These are phyloP conservation scores for Xiphorhynchus erythropygius DNA, from an alignment of 2,797 vertebrate genomes.

Conservation along the genomic window DNA sequence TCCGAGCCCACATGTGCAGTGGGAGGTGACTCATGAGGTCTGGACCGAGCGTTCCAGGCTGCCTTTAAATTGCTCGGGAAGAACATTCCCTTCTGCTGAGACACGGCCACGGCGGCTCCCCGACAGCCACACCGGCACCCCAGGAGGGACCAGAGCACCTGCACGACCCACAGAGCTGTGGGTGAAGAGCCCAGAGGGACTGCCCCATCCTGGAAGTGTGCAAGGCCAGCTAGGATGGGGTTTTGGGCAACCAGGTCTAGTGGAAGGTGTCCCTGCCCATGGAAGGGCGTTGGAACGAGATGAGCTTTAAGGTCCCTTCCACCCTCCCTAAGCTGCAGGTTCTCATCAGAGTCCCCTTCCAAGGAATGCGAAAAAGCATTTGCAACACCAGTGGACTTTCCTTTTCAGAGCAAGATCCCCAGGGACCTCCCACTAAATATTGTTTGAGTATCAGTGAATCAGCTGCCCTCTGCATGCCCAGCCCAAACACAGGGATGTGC, in stretches of 20 bases:
- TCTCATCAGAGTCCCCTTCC: neutral
- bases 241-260: neutral
- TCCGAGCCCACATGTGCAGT: neutral
- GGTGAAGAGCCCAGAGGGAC: no score
- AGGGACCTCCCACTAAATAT: neutral
- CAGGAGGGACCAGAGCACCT: accelerated
- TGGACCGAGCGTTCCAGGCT: neutral
- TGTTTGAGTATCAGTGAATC: neutral
- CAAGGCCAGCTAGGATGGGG: accelerated
- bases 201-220: neutral
- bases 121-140: accelerated
- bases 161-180: accelerated
- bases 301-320: neutral
- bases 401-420: neutral
- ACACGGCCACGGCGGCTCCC: neutral
- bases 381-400: neutral
- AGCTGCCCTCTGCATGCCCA: neutral
- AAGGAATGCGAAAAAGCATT: neutral
- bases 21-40: conserved; percentile 30
- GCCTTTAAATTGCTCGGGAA: neutral
- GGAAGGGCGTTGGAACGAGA: neutral
- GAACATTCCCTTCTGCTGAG: conserved; percentile 67
- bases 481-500: accelerated
- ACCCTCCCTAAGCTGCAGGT: neutral
- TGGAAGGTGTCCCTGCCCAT: neutral